These are phyloP conservation scores for Bhutanitis thaidina DNA, from an alignment of 2,888 invertebrate genomes.

Conservation along the genomic window DNA sequence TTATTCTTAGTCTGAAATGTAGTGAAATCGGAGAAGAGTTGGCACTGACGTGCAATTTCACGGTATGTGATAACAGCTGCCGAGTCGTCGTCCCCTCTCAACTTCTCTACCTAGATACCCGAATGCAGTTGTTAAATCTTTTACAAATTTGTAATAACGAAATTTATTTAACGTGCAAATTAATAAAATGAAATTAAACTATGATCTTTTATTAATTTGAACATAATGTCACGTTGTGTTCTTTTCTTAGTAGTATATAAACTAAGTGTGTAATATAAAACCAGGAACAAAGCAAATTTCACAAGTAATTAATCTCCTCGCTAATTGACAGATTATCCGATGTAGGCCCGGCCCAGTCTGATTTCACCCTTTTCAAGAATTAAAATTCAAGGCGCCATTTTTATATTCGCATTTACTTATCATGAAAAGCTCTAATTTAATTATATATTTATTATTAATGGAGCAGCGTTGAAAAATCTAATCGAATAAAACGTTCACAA, in stretches of 20 bases:
- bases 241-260: too few relatives aligned
- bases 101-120: background rate
- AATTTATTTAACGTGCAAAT: background rate
- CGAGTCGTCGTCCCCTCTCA: background rate
- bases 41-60: conserved; percentile 21
- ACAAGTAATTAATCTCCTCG: conserved; percentile 33
- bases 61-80: conserved; percentile 11
- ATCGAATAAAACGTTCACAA: background rate
- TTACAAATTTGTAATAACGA: background rate
- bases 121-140: conserved; percentile 10
- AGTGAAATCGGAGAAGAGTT: conserved; percentile 12
- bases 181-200: background rate
- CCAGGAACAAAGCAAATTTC: conserved; percentile 23
- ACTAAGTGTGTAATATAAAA: too few relatives aligned
- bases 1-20: conserved; percentile 7
- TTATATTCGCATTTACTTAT: conserved; percentile 14
- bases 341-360: conserved; percentile 30
- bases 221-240: too few relatives aligned
- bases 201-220: too few relatives aligned
- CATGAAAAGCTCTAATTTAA: conserved; percentile 1
- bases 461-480: background rate
- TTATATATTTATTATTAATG: conserved; percentile 15
- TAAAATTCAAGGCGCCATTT: conserved; percentile 18
- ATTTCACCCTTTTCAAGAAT: conserved; percentile 24
- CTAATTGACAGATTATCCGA: conserved; percentile 37